Percentiles rank a stretch among this genome's conserved stretches.
Evolutionary conservation across 2,888 invertebrate species (phyloP).

Genomic region (Pycnomerus fuliginosus): DNA sequence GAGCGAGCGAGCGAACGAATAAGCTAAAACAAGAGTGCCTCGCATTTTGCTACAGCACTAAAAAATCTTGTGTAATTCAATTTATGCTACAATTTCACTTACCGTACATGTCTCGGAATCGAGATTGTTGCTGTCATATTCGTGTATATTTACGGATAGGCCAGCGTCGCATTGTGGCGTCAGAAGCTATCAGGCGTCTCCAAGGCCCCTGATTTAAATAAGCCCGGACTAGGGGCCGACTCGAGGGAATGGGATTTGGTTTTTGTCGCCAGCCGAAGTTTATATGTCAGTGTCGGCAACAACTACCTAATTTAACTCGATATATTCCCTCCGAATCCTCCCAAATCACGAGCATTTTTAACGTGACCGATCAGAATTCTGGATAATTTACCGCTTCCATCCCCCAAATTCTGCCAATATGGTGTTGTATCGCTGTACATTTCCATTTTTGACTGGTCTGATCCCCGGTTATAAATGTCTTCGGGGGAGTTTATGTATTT

Average conservation of each 20-base stretch:
- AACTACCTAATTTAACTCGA: slow-evolving; percentile 49
- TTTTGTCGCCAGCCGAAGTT: slow-evolving; percentile 52
- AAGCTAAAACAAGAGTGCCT: no score
- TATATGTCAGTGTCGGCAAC: slow-evolving; percentile 51
- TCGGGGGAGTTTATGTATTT: slow-evolving; percentile 43
- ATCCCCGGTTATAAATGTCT: slow-evolving; percentile 51
- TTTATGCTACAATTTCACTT: slow-evolving; percentile 20
- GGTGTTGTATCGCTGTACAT: slow-evolving; percentile 42
- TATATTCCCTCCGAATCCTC: slow-evolving; percentile 43
- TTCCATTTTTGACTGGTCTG: slow-evolving; percentile 53
- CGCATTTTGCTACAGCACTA: no score
- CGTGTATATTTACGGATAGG: slow-evolving; percentile 48
- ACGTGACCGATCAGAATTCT: slow-evolving; percentile 39
- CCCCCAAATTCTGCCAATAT: slow-evolving; percentile 45
- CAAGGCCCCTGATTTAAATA: slow-evolving; percentile 53
- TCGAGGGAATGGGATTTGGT: slow-evolving; percentile 51
- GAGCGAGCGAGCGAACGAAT: no score
- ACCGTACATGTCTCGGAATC: slow-evolving; percentile 11
- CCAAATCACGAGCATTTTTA: slow-evolving; percentile 38
- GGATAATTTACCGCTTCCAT: slow-evolving; percentile 48
- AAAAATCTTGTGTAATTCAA: no score
- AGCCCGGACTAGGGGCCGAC: slow-evolving; percentile 49
- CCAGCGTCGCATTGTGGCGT: slow-evolving; percentile 51
- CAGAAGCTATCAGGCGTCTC: slow-evolving; percentile 53
- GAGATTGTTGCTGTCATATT: slow-evolving; percentile 27